Percentiles rank a stretch among this genome's conserved stretches.
Evolutionary conservation across 2,888 invertebrate genomes (phyloP).

Genomic region (Pollenia griseotomentosa): DNA sequence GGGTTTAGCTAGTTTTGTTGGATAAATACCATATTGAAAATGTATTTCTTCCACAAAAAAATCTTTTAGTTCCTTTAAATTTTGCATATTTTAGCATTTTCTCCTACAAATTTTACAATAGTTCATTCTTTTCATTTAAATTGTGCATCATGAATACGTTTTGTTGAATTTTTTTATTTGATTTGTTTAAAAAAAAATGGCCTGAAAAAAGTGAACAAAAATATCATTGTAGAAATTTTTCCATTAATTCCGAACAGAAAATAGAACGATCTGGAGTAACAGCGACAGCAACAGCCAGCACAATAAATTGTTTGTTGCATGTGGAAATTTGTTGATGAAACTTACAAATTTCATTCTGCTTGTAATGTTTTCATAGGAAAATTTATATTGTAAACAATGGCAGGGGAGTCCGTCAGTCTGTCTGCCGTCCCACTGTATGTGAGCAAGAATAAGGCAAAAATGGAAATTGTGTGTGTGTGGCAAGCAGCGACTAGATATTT

Average conservation of each 20-base stretch:
- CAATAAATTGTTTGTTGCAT: constrained; percentile 64
- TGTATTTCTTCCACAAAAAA: too few relatives aligned
- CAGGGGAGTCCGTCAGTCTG: constrained; percentile 16
- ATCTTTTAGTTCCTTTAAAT: constrained; percentile 30
- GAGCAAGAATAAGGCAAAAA: background rate
- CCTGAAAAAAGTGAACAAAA: constrained; percentile 23
- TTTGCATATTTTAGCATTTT: constrained; percentile 17
- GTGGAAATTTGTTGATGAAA: constrained; percentile 61
- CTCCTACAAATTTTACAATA: background rate
- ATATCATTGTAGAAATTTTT: constrained; percentile 54
- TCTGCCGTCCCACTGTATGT: too few relatives aligned
- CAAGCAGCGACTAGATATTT: constrained; percentile 11
- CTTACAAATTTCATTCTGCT: constrained; percentile 50
- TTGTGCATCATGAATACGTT: constrained; percentile 55
- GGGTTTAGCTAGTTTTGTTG: too few relatives aligned
- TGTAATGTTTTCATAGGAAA: constrained; percentile 32
- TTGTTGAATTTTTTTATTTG: constrained; percentile 10
- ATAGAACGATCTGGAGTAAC: constrained; percentile 34
- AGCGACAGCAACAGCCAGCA: constrained; percentile 32
- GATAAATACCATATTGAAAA: too few relatives aligned
- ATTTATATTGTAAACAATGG: constrained; percentile 40
- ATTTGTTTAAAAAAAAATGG: constrained; percentile 1
- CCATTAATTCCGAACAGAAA: constrained; percentile 59
- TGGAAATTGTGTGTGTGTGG: constrained; percentile 20
- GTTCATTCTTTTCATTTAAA: constrained; percentile 53